Evolutionary conservation across 2,113 vertebrate genomes (phyloP), one percentile per base, ranked within the genome.

Genomic region (Hemibagrus wyckioides): DNA sequence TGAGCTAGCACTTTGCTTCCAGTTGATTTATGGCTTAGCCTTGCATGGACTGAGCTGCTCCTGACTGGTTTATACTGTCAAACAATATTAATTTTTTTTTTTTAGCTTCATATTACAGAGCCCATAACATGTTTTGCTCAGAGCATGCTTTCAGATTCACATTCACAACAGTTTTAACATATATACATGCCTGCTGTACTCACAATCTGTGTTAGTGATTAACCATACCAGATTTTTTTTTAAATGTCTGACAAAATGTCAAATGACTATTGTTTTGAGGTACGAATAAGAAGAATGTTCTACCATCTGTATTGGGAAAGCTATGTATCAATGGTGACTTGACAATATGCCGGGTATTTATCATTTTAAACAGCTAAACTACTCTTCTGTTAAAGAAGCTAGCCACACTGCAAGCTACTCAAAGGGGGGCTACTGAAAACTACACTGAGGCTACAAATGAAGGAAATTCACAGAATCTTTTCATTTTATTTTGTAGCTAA

Each of bases 11-110:
- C 54, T 59, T 59, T 59, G 21, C 52, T 25, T 57, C 30, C 33
- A 59, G 54, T 57, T 52, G 75, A 77, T 52, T 59, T 81, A 59
- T 81, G 79, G 33, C 54, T 81, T 59, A 81, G 79, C 21, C 79
- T 39, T 81, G 33, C 14, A 59, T 59, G 28, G 23, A 25, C 36
- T 25, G 30, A 11, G 2, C 33, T 81, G 54, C 56, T 59, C 23
- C 79, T 59, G 9, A 81, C 9, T 33, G 19, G 77, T 54, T 80
- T 56, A 33, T 54, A 36, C 50, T 80, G 15, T 56, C n/a, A 56
- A 23, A 80, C 11, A 8, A 30, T 33, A 33, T 13, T 7, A 25
- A 11, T 44, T 44, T 48, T 48, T n/a, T 21, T 17, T 19, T 30
- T 80, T 80, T 23, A 33, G 15, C 7, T 59, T 81, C 1, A 14